A percentile compares a stretch with the other conserved stretches of the same genome.
Conservation (phyloP, 2,113 vertebrate species). For the Crotalus tigris region DNA sequence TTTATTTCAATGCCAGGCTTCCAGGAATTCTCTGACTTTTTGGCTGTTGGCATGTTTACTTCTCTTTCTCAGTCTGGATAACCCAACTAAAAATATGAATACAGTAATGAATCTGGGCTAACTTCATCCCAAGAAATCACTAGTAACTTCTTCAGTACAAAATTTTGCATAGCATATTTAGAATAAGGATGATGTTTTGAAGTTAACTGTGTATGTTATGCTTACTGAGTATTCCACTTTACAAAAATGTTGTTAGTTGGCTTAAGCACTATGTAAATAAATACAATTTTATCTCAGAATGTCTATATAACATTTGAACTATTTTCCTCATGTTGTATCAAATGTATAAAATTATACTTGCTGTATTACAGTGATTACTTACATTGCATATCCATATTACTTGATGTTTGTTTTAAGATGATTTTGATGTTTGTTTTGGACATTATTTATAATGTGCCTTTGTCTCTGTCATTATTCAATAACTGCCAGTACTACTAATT, state of each 20-base stretch:
- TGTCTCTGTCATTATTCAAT: not conserved
- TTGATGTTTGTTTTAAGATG: constrained; percentile 38
- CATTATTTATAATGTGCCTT: not conserved
- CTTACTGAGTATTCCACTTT: constrained; percentile 26
- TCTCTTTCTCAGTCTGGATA: not conserved
- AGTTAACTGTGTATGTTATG: constrained; percentile 1
- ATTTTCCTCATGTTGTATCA: constrained; percentile 27
- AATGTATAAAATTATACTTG: constrained; percentile 48
- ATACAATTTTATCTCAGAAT: constrained; percentile 3
- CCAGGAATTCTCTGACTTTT: not conserved
- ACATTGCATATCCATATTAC: constrained; percentile 55
- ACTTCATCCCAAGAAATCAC: not conserved
- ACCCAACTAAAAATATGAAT: not conserved
- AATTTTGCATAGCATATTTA: constrained; percentile 4
- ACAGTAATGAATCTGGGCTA: not conserved
- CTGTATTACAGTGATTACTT: constrained; percentile 55
- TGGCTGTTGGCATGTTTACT: not conserved
- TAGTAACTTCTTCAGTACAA: constrained; percentile 2
- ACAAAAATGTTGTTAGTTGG: constrained; percentile 41
- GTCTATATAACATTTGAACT: constrained; percentile 15
- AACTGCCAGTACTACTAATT: rapidly evolving
- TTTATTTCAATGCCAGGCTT: not conserved
- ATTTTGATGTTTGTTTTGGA: constrained; percentile 24
- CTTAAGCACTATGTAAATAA: constrained; percentile 41
- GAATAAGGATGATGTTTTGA: not conserved